phyloP scores from a whole-genome alignment of 2,113 vertebrate genomes.

The Motacilla tschutschensis region DNA sequence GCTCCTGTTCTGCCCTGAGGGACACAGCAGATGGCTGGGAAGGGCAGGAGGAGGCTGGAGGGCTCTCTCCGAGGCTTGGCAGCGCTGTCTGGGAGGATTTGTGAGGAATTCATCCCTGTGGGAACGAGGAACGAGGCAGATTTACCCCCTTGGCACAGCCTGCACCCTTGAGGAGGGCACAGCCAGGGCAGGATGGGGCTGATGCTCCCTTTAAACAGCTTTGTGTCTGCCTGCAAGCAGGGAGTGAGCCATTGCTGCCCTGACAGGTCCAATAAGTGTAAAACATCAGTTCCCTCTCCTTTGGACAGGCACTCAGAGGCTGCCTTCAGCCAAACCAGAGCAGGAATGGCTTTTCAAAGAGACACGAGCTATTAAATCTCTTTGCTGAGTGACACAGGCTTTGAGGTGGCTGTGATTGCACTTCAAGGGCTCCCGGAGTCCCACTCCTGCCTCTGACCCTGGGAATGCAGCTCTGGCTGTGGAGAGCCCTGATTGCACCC shows the following conservation, averaged over 20 bases:
- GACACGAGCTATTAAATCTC: not conserved
- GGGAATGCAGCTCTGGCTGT: not conserved
- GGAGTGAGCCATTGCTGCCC: not conserved
- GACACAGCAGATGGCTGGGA: not conserved
- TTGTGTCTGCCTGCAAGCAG: not conserved
- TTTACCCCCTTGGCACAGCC: accelerated
- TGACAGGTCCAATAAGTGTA: not conserved
- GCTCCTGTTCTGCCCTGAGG: not conserved
- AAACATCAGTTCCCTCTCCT: not conserved
- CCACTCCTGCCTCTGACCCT: not conserved
- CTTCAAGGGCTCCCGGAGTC: not conserved
- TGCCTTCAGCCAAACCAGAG: not conserved
- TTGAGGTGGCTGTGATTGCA: not conserved
- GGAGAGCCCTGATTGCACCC: not conserved
- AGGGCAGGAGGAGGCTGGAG: not conserved
- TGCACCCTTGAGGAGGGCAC: not conserved
- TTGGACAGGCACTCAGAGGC: not conserved
- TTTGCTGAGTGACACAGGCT: not conserved
- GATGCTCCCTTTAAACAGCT: accelerated
- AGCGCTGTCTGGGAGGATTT: not conserved
- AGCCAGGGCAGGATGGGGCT: not conserved
- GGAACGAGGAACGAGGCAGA: accelerated
- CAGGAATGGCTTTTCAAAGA: not conserved
- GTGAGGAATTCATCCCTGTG: not conserved
- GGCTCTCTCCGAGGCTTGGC: not conserved